Conservation (phyloP, 2,888 invertebrate species). For the Standfussiana lucernea region DNA sequence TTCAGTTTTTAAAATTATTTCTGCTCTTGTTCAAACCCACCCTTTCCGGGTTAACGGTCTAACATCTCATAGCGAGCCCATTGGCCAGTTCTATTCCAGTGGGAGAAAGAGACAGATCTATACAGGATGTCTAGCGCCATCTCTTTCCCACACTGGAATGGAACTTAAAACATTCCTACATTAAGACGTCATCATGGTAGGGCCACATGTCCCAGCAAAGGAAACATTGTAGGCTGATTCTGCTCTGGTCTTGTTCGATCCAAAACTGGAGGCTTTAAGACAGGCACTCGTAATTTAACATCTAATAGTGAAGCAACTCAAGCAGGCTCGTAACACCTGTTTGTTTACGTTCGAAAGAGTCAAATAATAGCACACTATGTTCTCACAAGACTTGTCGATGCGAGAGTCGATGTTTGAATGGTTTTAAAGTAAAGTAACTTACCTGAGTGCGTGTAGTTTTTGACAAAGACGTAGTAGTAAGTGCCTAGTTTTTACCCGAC, state of each 20-base stretch:
- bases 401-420: neutral
- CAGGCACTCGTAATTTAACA: neutral
- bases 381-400: neutral
- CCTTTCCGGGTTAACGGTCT: too few species aligned
- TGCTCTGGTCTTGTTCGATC: neutral
- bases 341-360: slow-evolving; percentile 10
- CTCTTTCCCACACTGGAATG: too few species aligned
- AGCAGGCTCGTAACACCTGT: neutral
- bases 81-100: too few species aligned
- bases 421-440: neutral
- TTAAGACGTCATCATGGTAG: too few species aligned
- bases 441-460: neutral
- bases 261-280: neutral
- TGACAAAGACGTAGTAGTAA: neutral
- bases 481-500: neutral
- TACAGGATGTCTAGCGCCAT: too few species aligned
- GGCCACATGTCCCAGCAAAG: too few species aligned
- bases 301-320: neutral
- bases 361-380: slow-evolving; percentile 24
- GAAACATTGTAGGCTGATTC: neutral
- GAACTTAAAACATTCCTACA: too few species aligned
- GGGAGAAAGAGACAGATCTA: too few species aligned
- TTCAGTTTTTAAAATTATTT: too few species aligned
- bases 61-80: too few species aligned
- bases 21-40: too few species aligned